Evolutionary conservation across 2,888 invertebrate species (phyloP).

Genomic region (Campoplex capitator): DNA sequence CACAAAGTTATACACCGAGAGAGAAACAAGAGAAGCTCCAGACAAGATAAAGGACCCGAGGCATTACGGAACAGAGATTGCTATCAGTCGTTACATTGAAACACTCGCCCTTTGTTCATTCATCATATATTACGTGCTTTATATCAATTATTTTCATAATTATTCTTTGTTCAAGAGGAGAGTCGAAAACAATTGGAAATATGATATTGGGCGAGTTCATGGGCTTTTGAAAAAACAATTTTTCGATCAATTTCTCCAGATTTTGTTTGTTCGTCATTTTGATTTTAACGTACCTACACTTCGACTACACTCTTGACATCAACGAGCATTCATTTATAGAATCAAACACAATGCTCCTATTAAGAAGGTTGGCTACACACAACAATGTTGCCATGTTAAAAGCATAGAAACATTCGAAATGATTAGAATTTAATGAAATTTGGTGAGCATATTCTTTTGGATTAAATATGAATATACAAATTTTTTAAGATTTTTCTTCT

Average conservation of each 20-base stretch:
- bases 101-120: conserved; percentile 18
- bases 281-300: not conserved
- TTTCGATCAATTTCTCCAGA: not conserved
- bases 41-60: conserved; percentile 39
- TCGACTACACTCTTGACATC: not conserved
- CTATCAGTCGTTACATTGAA: conserved; percentile 35
- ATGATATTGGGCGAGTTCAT: not conserved
- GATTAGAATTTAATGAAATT: too few species aligned
- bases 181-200: not conserved
- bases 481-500: too few species aligned
- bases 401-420: too few species aligned
- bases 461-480: too few species aligned
- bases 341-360: not conserved
- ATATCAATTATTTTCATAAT: conserved; percentile 5
- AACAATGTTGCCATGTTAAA: too few species aligned
- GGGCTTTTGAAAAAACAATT: too few species aligned
- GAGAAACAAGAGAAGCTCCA: conserved; percentile 14
- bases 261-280: not conserved
- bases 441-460: too few species aligned
- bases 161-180: not conserved
- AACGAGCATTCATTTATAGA: not conserved
- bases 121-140: conserved; percentile 4
- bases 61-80: conserved; percentile 38
- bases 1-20: conserved; percentile 47
- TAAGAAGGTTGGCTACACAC: too few species aligned